phyloP scores from a whole-genome alignment of 2,113 vertebrate genomes.

The Albula glossodonta region DNA sequence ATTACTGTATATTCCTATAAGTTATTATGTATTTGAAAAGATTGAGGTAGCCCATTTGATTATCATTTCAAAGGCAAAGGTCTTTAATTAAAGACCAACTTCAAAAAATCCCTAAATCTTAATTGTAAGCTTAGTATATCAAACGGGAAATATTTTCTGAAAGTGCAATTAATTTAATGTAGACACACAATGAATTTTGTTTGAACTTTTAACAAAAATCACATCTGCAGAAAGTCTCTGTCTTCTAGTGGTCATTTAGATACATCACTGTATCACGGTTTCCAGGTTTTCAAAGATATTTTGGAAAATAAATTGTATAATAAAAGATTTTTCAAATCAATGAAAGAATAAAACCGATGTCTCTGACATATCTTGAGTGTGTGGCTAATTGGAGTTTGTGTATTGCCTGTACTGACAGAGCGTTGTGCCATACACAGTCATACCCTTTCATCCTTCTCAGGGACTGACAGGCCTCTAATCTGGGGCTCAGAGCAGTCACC shows the following conservation, averaged over 20 bases:
- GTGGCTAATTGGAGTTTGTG: neutral
- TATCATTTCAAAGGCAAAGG: conserved; percentile 60
- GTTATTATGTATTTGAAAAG: neutral
- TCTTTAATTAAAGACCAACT: conserved; percentile 47
- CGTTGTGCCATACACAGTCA: conserved; percentile 78
- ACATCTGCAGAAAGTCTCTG: too few relatives aligned
- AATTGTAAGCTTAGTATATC: conserved; percentile 54
- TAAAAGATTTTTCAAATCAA: too few relatives aligned
- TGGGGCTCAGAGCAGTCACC: conserved; percentile 83
- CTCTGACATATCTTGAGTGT: too few relatives aligned
- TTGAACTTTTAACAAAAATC: too few relatives aligned
- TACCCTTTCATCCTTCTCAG: conserved; percentile 80
- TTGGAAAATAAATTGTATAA: too few relatives aligned
- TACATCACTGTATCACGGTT: too few relatives aligned
- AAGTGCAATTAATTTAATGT: too few relatives aligned
- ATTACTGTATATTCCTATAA: too few relatives aligned
- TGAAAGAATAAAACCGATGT: too few relatives aligned
- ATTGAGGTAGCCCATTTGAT: conserved; percentile 35
- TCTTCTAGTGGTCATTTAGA: too few relatives aligned
- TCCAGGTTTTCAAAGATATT: too few relatives aligned
- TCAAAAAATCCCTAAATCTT: conserved; percentile 62
- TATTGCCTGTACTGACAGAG: conserved; percentile 74
- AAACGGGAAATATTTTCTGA: neutral
- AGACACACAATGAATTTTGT: too few relatives aligned
- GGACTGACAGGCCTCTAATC: conserved; percentile 86